Evolutionary conservation across 1,140 invertebrate species (phyloP).

Genomic region (Scaptomyza hsui): DNA sequence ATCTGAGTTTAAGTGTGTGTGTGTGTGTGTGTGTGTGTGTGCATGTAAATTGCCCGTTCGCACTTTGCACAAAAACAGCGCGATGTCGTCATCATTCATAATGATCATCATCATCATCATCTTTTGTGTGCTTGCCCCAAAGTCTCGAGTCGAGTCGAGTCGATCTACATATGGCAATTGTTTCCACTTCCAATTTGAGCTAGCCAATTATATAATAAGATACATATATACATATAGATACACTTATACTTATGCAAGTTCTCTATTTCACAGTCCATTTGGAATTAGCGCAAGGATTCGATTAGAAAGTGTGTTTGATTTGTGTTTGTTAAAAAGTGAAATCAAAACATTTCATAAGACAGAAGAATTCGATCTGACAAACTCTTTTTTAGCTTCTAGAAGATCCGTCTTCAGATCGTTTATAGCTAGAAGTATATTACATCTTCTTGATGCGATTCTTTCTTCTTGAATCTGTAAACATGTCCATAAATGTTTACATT

Average conservation of each 20-base stretch:
- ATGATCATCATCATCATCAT: slow-evolving; percentile 35
- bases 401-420: too few relatives aligned
- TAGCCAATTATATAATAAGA: slow-evolving; percentile 67
- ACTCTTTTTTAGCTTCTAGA: too few relatives aligned
- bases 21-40: slow-evolving; percentile 28
- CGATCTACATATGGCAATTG: slow-evolving; percentile 73
- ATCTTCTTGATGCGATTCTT: not conserved
- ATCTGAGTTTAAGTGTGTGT: slow-evolving; percentile 24
- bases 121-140: slow-evolving; percentile 37
- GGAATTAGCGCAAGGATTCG: slow-evolving; percentile 3
- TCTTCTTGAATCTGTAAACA: not conserved
- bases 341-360: too few relatives aligned
- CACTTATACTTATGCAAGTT: not conserved
- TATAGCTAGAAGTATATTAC: too few relatives aligned
- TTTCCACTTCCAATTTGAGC: slow-evolving; percentile 75
- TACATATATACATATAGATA: not conserved
- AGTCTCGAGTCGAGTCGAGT: slow-evolving; percentile 50
- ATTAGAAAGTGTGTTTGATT: not conserved
- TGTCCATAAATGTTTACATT: not conserved
- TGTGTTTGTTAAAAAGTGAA: too few relatives aligned
- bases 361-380: too few relatives aligned
- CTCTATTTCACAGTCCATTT: slow-evolving; percentile 1
- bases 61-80: slow-evolving; percentile 73
- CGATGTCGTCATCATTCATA: slow-evolving; percentile 68
- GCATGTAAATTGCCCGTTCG: slow-evolving; percentile 56